Percentiles rank a stretch among this genome's conserved stretches.
Conservation (phyloP, 1,140 invertebrate species). For the Colletes gigas region DNA sequence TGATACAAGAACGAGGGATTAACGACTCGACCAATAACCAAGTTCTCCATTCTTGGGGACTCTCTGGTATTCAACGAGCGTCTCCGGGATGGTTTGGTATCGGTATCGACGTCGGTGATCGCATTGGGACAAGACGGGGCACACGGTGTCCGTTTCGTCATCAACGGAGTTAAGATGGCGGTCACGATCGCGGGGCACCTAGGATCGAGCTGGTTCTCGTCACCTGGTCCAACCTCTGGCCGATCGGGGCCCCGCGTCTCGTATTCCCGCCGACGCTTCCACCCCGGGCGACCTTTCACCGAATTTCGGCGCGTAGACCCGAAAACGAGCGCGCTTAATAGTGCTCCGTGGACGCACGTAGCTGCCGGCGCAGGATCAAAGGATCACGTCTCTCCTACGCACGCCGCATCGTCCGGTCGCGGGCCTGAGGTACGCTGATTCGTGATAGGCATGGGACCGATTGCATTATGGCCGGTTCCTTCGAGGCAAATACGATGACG, state of each 20-base stretch:
- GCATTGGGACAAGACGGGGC: background rate
- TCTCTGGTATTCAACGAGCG: conserved; percentile 18
- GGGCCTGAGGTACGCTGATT: conserved; percentile 44
- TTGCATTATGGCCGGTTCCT: conserved; percentile 53
- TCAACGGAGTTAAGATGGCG: conserved; percentile 48
- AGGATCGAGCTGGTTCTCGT: conserved; percentile 62
- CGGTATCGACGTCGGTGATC: conserved; percentile 35
- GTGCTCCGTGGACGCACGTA: conserved; percentile 54
- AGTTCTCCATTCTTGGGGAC: background rate
- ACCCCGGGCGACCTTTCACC: conserved; percentile 51
- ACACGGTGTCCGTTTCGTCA: conserved; percentile 40
- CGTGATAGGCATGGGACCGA: conserved; percentile 66
- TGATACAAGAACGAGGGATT: background rate
- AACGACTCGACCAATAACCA: background rate
- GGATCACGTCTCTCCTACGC: conserved; percentile 67
- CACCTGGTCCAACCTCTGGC: conserved; percentile 38
- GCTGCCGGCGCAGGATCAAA: conserved; percentile 61
- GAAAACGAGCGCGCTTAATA: conserved; percentile 63
- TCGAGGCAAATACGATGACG: background rate
- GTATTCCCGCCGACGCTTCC: conserved; percentile 47
- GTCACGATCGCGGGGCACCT: conserved; percentile 57
- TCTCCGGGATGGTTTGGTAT: conserved; percentile 4
- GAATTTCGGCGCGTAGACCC: conserved; percentile 59
- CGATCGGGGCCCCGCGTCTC: conserved; percentile 32
- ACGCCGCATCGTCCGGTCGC: conserved; percentile 53